Percentiles rank a stretch among this genome's conserved stretches.
Conservation (phyloP, 2,888 invertebrate species). For the Idaea aversata region DNA sequence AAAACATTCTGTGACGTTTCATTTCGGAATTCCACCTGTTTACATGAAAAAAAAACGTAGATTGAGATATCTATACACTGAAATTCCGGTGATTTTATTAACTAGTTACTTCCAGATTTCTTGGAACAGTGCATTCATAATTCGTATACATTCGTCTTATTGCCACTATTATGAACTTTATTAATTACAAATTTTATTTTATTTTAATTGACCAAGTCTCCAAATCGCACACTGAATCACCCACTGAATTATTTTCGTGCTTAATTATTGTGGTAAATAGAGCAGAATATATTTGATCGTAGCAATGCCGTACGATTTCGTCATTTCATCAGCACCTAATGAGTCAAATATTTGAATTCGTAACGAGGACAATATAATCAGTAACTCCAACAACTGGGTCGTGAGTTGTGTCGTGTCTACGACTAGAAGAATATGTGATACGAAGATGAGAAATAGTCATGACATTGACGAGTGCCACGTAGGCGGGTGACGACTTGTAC, state of each 20-base stretch:
- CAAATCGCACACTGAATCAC: too few relatives aligned
- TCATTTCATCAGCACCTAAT: conserved; percentile 17
- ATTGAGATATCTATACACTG: neutral
- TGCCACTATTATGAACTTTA: too few relatives aligned
- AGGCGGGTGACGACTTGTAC: conserved; percentile 45
- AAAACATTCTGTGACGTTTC: conserved; percentile 46
- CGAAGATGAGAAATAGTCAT: conserved; percentile 47
- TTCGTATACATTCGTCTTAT: too few relatives aligned
- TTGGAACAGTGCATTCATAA: neutral
- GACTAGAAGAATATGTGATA: conserved; percentile 49
- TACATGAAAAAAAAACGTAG: conserved; percentile 20
- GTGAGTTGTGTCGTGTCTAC: conserved; percentile 32
- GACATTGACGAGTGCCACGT: conserved; percentile 59
- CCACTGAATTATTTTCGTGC: too few relatives aligned
- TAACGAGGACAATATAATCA: conserved; percentile 40
- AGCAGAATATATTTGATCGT: conserved; percentile 10
- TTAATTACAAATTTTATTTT: too few relatives aligned
- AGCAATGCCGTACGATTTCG: conserved; percentile 12
- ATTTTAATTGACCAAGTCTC: too few relatives aligned
- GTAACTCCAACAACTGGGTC: conserved; percentile 47
- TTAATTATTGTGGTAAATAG: too few relatives aligned
- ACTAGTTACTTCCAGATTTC: neutral
- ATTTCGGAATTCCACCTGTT: conserved; percentile 43
- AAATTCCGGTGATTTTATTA: neutral
- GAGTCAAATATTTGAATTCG: conserved; percentile 21